Evolutionary conservation across 2,797 vertebrate species (phyloP), one percentile per base, ranked within the genome.

Genomic region (Otus scops): DNA sequence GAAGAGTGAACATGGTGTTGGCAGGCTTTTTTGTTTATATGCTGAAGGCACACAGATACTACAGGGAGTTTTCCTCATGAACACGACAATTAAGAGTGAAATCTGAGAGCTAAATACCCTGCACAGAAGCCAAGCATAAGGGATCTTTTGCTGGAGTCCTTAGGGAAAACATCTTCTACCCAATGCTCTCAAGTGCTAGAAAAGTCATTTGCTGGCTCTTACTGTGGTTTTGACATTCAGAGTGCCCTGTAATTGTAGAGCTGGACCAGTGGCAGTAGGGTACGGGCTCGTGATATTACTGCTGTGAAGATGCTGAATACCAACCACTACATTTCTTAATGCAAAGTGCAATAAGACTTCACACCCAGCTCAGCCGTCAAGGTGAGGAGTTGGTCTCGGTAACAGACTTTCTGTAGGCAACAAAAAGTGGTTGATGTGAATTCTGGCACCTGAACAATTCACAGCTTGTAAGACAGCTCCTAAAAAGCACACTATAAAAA

Each of bases 101-200:
- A 95, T 75, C 73, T 53, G 36, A 77, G 47, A 28, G 48, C 61
- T 79, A 86, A 94, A 90, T 36, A 95, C 38, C 10, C 28, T 75
- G 61, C 30, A 30, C 14, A 65, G 41, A 63, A 94, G 70, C 56
- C 47, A 92, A 91, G 17, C 48, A 61, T 32, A 71, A 51, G 38
- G 48, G 51, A 85, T 73, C 78, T 74, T 95, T 67, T 80, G 36
- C 71, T 65, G 30, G 43, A 88, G 22, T 50, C 63, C 13, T 61
- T 17, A 36, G 47, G 79, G 90, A 86, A 73, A 81, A 10, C 19
- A 73, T 54, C 47, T 76, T 75, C 68, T 70, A 48, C 6, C 19
- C 20, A 32, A 61, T 48, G 30, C 57, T 88, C 56, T 77, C 38
- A 39, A 88, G 71, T 7, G 7, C 36, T 76, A 71, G 45, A 11